Percentiles rank a stretch among this genome's conserved stretches.
phyloP scores from a whole-genome alignment of 2,113 vertebrate genomes.

The Lepus timidus region DNA sequence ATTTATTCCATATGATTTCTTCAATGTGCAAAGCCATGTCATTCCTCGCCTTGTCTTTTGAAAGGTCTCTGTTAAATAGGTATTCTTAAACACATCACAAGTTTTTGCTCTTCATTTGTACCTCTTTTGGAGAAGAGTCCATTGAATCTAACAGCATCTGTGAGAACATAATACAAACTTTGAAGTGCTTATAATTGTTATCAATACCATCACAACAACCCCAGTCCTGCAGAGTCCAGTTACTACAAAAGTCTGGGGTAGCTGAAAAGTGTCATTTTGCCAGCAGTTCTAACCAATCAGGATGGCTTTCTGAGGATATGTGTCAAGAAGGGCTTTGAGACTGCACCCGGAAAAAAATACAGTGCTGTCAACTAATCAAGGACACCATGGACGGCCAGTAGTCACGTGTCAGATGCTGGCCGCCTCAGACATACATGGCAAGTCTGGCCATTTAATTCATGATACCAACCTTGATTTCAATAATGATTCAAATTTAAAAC shows the following conservation, averaged over 20 bases:
- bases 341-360: not conserved
- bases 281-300: not conserved
- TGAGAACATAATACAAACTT: not conserved
- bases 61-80: conserved; percentile 5
- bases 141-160: not conserved
- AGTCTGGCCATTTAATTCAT: not conserved
- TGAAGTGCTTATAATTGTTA: not conserved
- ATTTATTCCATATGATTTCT: conserved; percentile 51
- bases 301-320: not conserved
- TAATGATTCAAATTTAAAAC: not conserved
- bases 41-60: not conserved
- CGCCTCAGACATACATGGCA: not conserved
- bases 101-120: not conserved
- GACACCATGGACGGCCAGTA: not conserved
- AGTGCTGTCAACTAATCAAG: not conserved
- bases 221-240: too few relatives aligned
- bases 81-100: not conserved
- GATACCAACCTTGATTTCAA: not conserved
- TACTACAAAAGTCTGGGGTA: not conserved
- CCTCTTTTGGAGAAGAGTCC: not conserved
- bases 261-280: not conserved
- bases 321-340: not conserved
- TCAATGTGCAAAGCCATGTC: not conserved
- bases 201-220: not conserved
- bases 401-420: not conserved